These are phyloP conservation scores for Oscheius sp. DNA, from an alignment of 2,888 invertebrate species.

Conservation along the genomic window DNA sequence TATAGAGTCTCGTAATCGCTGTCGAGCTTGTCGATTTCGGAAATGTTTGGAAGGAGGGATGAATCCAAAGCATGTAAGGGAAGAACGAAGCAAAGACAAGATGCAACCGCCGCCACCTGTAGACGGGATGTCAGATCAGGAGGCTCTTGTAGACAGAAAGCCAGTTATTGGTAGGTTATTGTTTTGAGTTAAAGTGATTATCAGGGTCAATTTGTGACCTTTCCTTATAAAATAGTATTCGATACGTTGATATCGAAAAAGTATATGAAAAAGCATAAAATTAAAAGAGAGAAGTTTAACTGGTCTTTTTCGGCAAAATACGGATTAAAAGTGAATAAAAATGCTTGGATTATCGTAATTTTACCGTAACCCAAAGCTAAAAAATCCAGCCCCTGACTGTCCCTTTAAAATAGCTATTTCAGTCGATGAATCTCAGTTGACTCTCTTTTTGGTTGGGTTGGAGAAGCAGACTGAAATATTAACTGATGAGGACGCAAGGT, in stretches of 20 bases:
- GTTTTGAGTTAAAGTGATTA: background rate
- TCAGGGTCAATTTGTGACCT: background rate
- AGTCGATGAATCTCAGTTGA: conserved; percentile 30
- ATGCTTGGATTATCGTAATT: too few relatives aligned
- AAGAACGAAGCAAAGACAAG: conserved; percentile 50
- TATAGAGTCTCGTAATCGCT: conserved; percentile 59
- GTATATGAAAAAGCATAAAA: too few relatives aligned
- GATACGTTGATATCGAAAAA: background rate
- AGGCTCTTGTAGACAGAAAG: conserved; percentile 4
- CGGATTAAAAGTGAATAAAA: too few relatives aligned
- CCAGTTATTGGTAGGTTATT: background rate
- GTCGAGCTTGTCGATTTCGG: conserved; percentile 59
- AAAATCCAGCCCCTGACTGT: too few relatives aligned
- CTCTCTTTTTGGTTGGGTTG: conserved; percentile 40
- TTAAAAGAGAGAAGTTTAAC: too few relatives aligned
- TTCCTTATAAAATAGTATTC: background rate
- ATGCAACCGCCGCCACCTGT: conserved; percentile 32
- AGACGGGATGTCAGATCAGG: conserved; percentile 11
- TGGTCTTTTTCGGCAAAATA: too few relatives aligned
- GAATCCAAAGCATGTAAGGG: conserved; percentile 62
- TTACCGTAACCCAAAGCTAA: too few relatives aligned
- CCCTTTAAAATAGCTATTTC: too few relatives aligned
- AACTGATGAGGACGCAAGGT: conserved; percentile 46
- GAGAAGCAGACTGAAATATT: conserved; percentile 50
- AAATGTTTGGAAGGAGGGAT: conserved; percentile 60